Evolutionary conservation across 2,888 invertebrate species (phyloP).

Genomic region (Hetaerina titia): DNA sequence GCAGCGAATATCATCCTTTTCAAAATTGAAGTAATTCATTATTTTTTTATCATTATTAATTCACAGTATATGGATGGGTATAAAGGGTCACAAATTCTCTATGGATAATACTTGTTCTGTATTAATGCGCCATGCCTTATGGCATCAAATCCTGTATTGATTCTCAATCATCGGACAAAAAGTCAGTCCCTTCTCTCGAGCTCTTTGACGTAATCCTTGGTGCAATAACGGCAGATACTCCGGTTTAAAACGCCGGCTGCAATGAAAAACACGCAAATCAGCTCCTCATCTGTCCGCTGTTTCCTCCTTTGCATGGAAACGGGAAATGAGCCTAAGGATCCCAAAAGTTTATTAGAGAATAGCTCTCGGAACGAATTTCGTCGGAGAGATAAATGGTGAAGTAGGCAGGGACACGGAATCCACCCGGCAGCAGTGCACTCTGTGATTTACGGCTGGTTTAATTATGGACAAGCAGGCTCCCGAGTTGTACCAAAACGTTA

Average conservation of each 20-base stretch:
- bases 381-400: constrained; percentile 11
- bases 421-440: not conserved
- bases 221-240: not conserved
- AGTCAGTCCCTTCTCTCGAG: not conserved
- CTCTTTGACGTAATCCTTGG: not conserved
- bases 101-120: no score
- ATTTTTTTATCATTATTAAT: no score
- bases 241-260: not conserved
- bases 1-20: no score
- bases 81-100: no score
- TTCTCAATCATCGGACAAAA: no score
- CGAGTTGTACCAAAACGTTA: constrained; percentile 3
- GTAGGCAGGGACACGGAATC: constrained; percentile 4
- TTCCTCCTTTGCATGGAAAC: not conserved
- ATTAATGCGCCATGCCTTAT: no score
- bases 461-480: constrained; percentile 32
- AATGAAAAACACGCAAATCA: not conserved
- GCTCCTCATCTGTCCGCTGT: not conserved
- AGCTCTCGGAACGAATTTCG: not conserved
- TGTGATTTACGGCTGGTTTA: constrained; percentile 32
- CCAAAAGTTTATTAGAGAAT: not conserved
- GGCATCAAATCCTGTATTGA: no score
- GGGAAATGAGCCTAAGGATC: not conserved
- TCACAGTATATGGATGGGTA: no score
- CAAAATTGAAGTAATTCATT: no score